Evolutionary conservation across 1,140 invertebrate species (phyloP).

Genomic region (Aphelenchoides besseyi): DNA sequence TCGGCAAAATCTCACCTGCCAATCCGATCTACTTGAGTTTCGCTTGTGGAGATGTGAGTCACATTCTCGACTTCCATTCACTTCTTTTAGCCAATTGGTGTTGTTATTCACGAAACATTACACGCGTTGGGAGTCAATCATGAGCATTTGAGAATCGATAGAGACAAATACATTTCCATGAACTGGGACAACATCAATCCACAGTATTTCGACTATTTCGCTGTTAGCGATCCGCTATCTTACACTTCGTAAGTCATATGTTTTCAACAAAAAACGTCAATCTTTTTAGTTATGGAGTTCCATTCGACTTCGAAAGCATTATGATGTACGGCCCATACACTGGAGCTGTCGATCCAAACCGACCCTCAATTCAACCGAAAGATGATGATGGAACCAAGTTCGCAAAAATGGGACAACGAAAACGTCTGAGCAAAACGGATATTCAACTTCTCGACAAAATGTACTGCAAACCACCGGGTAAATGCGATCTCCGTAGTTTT

Average conservation of each 20-base stretch:
- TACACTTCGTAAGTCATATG: neutral
- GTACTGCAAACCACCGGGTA: slow-evolving; percentile 50
- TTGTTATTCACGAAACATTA: slow-evolving; percentile 67
- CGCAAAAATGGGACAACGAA: slow-evolving; percentile 49
- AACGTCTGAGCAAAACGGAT: slow-evolving; percentile 41
- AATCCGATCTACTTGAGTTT: slow-evolving; percentile 60
- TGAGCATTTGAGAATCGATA: slow-evolving; percentile 63
- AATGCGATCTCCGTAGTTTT: neutral
- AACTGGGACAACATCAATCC: slow-evolving; percentile 30
- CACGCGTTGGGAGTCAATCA: slow-evolving; percentile 68
- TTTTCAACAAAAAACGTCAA: slow-evolving; percentile 22
- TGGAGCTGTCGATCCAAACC: slow-evolving; percentile 34
- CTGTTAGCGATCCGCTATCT: neutral
- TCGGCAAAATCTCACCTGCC: slow-evolving; percentile 49
- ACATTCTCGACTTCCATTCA: neutral
- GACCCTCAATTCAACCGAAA: slow-evolving; percentile 51
- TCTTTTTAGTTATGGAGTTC: slow-evolving; percentile 49
- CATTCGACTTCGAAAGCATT: slow-evolving; percentile 48
- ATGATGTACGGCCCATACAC: slow-evolving; percentile 56
- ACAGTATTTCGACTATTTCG: slow-evolving; percentile 16
- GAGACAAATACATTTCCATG: neutral
- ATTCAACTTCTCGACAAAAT: slow-evolving; percentile 55
- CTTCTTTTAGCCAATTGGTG: slow-evolving; percentile 58
- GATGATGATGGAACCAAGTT: slow-evolving; percentile 33
- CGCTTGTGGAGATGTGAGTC: slow-evolving; percentile 49